Evolutionary conservation across 2,888 invertebrate genomes (phyloP).

Genomic region (Rhamnusium bicolor): DNA sequence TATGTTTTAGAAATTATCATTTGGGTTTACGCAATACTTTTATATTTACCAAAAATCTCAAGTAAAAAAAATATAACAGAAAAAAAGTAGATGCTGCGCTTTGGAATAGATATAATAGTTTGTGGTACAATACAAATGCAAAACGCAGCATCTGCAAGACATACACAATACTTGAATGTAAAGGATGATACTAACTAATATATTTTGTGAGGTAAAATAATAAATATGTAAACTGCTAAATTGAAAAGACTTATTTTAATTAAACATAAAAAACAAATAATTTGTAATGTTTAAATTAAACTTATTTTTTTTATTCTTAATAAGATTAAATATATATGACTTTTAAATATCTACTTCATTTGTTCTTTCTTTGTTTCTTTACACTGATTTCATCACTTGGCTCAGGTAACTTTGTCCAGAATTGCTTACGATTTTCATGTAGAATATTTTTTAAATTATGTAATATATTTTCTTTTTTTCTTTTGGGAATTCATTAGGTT

Average conservation of each 20-base stretch:
- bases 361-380: not conserved
- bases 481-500: no score
- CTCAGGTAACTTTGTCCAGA: not conserved
- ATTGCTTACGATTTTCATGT: not conserved
- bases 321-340: not conserved
- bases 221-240: not conserved
- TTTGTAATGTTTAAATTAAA: not conserved
- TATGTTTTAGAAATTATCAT: not conserved
- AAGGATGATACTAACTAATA: not conserved
- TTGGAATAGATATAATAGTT: no score
- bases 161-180: not conserved
- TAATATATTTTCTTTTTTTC: no score
- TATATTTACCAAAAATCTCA: not conserved
- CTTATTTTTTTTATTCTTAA: not conserved
- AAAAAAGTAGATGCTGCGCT: no score
- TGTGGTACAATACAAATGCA: no score
- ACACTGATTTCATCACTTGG: not conserved
- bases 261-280: not conserved
- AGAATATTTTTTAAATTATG: no score
- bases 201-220: not conserved
- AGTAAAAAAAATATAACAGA: not conserved
- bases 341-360: not conserved
- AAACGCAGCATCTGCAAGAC: not conserved
- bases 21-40: not conserved
- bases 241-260: not conserved